Conservation (phyloP, 2,113 vertebrate species). For the Tonatia bakeri region DNA sequence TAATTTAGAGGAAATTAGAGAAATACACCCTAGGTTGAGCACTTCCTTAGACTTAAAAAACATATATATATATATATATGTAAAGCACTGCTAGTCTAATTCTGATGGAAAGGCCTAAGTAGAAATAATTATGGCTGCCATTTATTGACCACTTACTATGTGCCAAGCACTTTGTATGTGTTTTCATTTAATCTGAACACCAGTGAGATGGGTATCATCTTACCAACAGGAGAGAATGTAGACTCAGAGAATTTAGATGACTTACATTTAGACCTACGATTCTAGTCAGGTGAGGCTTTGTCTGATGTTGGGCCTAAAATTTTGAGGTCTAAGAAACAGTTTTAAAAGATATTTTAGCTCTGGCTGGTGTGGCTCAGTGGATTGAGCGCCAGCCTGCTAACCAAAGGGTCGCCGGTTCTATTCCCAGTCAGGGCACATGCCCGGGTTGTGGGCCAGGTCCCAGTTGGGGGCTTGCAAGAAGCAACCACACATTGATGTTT, state of each 20-base stretch:
- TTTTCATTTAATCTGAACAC: background rate
- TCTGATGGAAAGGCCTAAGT: background rate
- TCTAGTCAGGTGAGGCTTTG: background rate
- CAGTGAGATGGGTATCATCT: background rate
- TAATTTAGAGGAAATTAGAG: background rate
- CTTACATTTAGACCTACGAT: background rate
- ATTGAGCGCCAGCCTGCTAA: too few relatives aligned
- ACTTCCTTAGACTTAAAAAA: background rate
- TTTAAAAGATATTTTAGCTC: background rate
- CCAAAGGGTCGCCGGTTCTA: too few relatives aligned
- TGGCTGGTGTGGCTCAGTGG: too few relatives aligned
- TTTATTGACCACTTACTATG: background rate
- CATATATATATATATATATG: too few relatives aligned
- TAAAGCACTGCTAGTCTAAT: background rate
- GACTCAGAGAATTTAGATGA: background rate
- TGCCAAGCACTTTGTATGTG: background rate
- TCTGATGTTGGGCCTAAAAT: background rate
- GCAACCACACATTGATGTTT: too few relatives aligned
- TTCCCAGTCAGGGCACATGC: too few relatives aligned
- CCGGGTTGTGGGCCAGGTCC: too few relatives aligned
- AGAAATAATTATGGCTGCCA: background rate
- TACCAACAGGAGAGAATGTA: background rate
- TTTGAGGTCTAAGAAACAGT: background rate
- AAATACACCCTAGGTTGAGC: background rate
- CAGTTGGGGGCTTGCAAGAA: too few relatives aligned